Conservation (phyloP, 1,140 invertebrate genomes). For the Drosophila hydei region DNA sequence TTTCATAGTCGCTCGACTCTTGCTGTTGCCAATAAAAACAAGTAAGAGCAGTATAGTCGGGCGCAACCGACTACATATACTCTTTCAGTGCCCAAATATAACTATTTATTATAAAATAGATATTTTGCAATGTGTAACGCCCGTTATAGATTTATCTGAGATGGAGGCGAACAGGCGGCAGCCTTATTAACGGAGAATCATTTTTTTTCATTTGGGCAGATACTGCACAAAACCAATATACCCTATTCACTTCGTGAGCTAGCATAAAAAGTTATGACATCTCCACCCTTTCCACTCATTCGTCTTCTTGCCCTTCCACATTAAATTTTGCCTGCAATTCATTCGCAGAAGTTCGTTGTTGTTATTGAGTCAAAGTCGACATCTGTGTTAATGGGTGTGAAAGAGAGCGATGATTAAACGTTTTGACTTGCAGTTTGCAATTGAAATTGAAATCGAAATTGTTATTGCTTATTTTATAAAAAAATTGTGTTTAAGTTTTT, state of each 20-base stretch:
- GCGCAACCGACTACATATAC: too few relatives aligned
- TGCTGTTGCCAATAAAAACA: conserved; percentile 45
- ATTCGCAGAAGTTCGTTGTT: conserved; percentile 16
- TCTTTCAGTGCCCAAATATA: too few relatives aligned
- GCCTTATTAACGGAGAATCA: too few relatives aligned
- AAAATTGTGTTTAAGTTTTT: neutral
- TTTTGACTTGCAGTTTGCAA: conserved; percentile 1
- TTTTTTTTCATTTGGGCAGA: too few relatives aligned
- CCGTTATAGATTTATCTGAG: too few relatives aligned
- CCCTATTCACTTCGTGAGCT: too few relatives aligned
- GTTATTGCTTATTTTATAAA: neutral
- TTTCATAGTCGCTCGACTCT: conserved; percentile 42
- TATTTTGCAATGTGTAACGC: too few relatives aligned
- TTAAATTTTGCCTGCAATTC: conserved; percentile 32
- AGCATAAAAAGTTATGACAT: conserved; percentile 43
- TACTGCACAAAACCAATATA: too few relatives aligned
- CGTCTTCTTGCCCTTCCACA: conserved; percentile 22
- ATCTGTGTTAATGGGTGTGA: conserved; percentile 3
- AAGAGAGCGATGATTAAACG: neutral
- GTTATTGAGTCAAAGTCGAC: conserved; percentile 27
- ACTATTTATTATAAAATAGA: too few relatives aligned
- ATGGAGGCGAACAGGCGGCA: too few relatives aligned
- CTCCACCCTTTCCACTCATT: conserved; percentile 8
- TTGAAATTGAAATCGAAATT: too few relatives aligned
- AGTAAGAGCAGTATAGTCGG: too few relatives aligned